A percentile compares a stretch with the other conserved stretches of the same genome.
These are phyloP conservation scores for Botia almorhae DNA, from an alignment of 2,797 vertebrate genomes.

Conservation along the genomic window DNA sequence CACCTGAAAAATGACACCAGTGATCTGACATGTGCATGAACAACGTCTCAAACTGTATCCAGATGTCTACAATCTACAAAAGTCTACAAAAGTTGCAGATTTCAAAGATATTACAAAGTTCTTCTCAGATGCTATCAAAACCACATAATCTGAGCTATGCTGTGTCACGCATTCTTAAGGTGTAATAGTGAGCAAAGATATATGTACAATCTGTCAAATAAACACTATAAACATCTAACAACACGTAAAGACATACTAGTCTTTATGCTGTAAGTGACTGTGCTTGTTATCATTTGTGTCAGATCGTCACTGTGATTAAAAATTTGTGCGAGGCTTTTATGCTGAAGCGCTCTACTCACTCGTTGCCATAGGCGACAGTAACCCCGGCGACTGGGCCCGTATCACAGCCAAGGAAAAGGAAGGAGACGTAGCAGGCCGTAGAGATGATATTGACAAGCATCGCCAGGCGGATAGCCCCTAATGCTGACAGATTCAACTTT, in stretches of 20 bases:
- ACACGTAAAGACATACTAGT: slow-evolving; percentile 6
- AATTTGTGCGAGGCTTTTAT: slow-evolving; percentile 25
- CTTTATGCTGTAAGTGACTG: slow-evolving; percentile 21
- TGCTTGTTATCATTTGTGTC: slow-evolving; percentile 26
- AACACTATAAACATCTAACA: slow-evolving; percentile 18
- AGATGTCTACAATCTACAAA: background rate
- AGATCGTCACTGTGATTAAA: slow-evolving; percentile 23
- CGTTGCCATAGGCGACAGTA: slow-evolving; percentile 89
- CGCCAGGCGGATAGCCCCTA: slow-evolving; percentile 96
- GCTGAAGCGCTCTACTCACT: slow-evolving; percentile 78
- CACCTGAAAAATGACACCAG: no score
- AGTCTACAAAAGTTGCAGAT: background rate
- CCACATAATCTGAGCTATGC: background rate
- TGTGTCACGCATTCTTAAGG: no score
- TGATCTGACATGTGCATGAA: background rate
- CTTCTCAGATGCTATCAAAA: background rate
- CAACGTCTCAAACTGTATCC: background rate
- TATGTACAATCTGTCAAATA: background rate
- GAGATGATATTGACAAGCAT: slow-evolving; percentile 98
- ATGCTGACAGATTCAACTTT: slow-evolving; percentile 93
- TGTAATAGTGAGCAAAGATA: background rate
- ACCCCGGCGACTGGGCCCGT: slow-evolving; percentile 96
- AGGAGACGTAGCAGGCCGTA: slow-evolving; percentile 94
- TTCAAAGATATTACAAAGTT: background rate
- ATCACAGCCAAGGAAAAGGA: slow-evolving; percentile 97